Conservation (phyloP, 2,888 invertebrate species). For the Empis stercorea region DNA sequence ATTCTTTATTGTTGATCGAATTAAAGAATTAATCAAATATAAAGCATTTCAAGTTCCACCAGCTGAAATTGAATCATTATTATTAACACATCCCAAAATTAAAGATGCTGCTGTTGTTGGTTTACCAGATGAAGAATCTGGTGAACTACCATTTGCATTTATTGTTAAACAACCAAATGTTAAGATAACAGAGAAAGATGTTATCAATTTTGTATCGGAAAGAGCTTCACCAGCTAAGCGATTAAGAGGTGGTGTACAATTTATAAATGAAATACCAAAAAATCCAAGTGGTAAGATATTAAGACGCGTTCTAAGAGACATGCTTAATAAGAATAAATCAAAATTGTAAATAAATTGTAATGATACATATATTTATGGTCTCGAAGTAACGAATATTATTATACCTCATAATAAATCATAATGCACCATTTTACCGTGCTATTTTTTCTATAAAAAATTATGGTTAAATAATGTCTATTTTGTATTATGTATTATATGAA, state of each 20-base stretch:
- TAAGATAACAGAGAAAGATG: slow-evolving; percentile 41
- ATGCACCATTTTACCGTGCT: no score
- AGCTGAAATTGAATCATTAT: slow-evolving; percentile 71
- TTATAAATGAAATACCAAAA: slow-evolving; percentile 62
- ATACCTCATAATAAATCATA: no score
- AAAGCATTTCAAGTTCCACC: slow-evolving; percentile 80
- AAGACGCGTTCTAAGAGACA: slow-evolving; percentile 36
- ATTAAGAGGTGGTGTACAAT: slow-evolving; percentile 60
- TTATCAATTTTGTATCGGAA: slow-evolving; percentile 42
- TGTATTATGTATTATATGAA: no score
- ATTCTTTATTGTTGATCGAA: slow-evolving; percentile 70
- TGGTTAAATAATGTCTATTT: no score
- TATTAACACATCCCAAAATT: slow-evolving; percentile 56
- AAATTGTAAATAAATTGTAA: background rate
- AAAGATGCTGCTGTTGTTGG: slow-evolving; percentile 75
- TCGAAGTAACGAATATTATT: no score
- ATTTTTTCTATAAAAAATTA: no score
- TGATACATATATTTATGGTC: no score
- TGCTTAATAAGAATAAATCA: background rate
- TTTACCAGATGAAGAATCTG: slow-evolving; percentile 53
- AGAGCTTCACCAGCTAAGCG: slow-evolving; percentile 57
- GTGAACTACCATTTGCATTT: slow-evolving; percentile 65
- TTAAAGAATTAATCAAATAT: slow-evolving; percentile 85
- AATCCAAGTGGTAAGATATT: slow-evolving; percentile 69
- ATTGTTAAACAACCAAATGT: slow-evolving; percentile 48